phyloP scores from a whole-genome alignment of 1,140 invertebrate genomes.

The Eueides isabella region DNA sequence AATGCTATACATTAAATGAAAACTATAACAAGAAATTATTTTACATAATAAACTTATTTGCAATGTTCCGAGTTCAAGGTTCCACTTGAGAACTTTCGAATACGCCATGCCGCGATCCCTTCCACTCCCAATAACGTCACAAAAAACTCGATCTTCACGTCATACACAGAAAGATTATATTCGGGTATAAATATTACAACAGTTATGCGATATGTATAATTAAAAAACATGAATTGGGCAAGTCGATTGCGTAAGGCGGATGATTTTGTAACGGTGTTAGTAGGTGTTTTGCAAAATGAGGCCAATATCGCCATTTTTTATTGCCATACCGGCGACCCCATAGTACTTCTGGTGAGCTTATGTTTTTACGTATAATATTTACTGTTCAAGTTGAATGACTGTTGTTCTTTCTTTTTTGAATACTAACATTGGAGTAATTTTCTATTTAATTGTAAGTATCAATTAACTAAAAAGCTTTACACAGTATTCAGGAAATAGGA shows the following conservation, averaged over 20 bases:
- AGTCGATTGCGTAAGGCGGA: constrained; percentile 42
- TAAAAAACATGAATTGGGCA: constrained; percentile 43
- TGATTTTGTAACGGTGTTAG: constrained; percentile 49
- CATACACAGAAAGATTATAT: constrained; percentile 7
- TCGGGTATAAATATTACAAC: background rate
- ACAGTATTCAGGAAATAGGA: no score
- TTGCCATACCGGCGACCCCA: background rate
- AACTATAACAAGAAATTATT: constrained; percentile 38
- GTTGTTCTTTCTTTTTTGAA: background rate
- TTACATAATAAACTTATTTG: constrained; percentile 46
- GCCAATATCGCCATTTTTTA: constrained; percentile 31
- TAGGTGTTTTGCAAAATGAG: constrained; percentile 43
- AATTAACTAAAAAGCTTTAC: no score
- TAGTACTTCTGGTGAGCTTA: background rate
- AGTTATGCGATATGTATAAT: constrained; percentile 3
- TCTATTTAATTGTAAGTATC: no score
- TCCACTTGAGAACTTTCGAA: constrained; percentile 43
- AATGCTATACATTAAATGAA: background rate
- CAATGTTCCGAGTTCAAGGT: constrained; percentile 52
- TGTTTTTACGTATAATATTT: constrained; percentile 4
- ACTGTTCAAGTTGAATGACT: background rate
- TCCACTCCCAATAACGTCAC: background rate
- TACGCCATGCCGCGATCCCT: constrained; percentile 34
- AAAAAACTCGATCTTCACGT: background rate
- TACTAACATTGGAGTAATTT: no score